Conservation (phyloP, 2,113 vertebrate genomes). For the Ochotona princeps region DNA sequence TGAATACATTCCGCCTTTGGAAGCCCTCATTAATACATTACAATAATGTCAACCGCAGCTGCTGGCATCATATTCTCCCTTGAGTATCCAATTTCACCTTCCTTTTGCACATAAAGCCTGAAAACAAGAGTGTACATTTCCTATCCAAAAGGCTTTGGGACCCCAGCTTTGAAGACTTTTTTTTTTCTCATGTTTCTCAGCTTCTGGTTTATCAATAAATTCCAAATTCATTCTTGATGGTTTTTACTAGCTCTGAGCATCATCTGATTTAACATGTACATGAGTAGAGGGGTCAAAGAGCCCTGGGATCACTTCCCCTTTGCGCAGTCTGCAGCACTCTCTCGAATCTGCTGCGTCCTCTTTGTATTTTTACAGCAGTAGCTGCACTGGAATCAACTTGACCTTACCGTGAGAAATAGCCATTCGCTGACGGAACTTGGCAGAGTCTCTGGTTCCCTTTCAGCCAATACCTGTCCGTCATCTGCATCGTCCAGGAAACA, state of each 20-base stretch:
- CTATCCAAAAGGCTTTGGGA: slow-evolving; percentile 4
- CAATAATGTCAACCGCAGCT: not conserved
- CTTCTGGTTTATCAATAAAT: slow-evolving; percentile 64
- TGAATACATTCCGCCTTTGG: slow-evolving; percentile 24
- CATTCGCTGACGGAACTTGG: slow-evolving; percentile 80
- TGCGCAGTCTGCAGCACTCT: slow-evolving; percentile 47
- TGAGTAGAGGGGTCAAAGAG: slow-evolving; percentile 26
- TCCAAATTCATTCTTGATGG: slow-evolving; percentile 62
- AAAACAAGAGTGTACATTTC: slow-evolving; percentile 46
- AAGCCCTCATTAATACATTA: slow-evolving; percentile 57
- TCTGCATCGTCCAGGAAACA: slow-evolving; percentile 78
- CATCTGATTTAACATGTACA: slow-evolving; percentile 69
- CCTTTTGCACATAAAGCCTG: slow-evolving; percentile 37
- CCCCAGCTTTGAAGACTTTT: slow-evolving; percentile 37
- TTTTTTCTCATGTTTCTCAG: slow-evolving; percentile 49
- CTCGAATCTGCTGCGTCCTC: slow-evolving; percentile 50
- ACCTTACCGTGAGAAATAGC: slow-evolving; percentile 81
- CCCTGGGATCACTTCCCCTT: slow-evolving; percentile 58
- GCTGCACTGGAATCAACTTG: slow-evolving; percentile 60
- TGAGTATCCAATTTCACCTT: slow-evolving; percentile 49
- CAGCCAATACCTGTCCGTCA: slow-evolving; percentile 76
- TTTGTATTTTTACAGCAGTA: slow-evolving; percentile 70
- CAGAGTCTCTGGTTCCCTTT: slow-evolving; percentile 77
- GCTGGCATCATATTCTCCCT: not conserved
- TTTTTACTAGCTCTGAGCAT: slow-evolving; percentile 38